These are phyloP conservation scores for Lamproptera curius DNA, from an alignment of 2,888 invertebrate genomes.

Conservation along the genomic window DNA sequence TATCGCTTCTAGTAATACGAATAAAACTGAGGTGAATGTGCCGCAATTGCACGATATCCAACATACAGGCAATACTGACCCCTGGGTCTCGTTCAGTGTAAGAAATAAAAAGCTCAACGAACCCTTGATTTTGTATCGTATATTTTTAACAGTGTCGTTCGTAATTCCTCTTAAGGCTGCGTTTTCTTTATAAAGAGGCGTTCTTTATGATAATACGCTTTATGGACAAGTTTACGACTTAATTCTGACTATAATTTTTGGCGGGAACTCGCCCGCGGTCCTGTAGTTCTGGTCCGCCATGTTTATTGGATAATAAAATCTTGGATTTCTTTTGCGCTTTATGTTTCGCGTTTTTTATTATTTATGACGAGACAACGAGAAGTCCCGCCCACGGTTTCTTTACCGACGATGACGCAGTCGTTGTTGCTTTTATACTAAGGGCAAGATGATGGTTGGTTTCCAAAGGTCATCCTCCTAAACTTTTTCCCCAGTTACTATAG, in stretches of 20 bases:
- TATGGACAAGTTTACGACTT: slow-evolving; percentile 23
- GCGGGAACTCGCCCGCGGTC: neutral
- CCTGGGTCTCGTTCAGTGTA: slow-evolving; percentile 4
- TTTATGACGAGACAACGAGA: neutral
- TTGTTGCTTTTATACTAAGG: no score
- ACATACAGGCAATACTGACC: slow-evolving; percentile 11
- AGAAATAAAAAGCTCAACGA: slow-evolving; percentile 7
- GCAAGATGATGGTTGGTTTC: no score
- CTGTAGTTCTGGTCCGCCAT: slow-evolving; percentile 1
- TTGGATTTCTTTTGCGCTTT: neutral
- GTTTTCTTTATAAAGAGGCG: slow-evolving; percentile 1
- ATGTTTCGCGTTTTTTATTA: neutral
- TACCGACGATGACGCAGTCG: no score
- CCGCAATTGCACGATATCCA: slow-evolving; percentile 10
- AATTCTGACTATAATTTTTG: slow-evolving; percentile 16
- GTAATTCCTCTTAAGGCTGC: slow-evolving; percentile 14
- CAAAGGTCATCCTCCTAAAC: no score
- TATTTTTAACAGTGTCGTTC: slow-evolving; percentile 17
- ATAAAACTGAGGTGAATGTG: neutral
- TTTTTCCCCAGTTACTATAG: no score
- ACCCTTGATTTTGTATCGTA: slow-evolving; percentile 1
- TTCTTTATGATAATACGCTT: slow-evolving; percentile 14
- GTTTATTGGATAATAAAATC: slow-evolving; percentile 15
- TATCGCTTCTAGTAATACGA: neutral
- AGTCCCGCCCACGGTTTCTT: neutral